These are phyloP conservation scores for Helobdella robusta DNA, from an alignment of 2,888 invertebrate species.

Conservation along the genomic window DNA sequence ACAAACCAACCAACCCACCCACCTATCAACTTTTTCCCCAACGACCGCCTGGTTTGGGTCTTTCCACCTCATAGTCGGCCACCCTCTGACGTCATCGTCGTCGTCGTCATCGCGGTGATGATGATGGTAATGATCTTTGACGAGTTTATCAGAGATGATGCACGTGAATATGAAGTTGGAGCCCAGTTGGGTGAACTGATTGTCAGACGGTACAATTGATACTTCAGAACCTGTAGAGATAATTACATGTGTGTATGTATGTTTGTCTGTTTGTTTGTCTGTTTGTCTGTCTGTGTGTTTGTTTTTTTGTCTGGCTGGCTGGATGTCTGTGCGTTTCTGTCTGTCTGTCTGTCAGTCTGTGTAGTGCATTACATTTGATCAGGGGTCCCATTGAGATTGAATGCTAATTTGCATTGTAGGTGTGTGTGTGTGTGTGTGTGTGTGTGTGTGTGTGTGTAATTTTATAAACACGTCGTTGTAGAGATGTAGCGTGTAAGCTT, in stretches of 20 bases:
- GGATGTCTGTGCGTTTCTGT: neutral
- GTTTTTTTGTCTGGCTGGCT: too few relatives aligned
- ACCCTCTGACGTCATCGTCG: too few relatives aligned
- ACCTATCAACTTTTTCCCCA: slow-evolving; percentile 10
- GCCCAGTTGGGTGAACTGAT: slow-evolving; percentile 22
- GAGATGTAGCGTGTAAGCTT: too few relatives aligned
- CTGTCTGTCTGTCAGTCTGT: neutral
- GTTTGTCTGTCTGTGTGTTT: neutral
- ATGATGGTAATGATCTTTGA: neutral
- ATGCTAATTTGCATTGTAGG: neutral
- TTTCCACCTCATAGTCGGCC: slow-evolving; percentile 15
- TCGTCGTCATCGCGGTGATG: neutral
- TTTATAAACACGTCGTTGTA: too few relatives aligned
- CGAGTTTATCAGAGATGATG: neutral
- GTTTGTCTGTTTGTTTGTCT: neutral
- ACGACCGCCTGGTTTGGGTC: slow-evolving; percentile 21
- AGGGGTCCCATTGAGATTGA: too few relatives aligned
- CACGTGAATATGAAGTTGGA: slow-evolving; percentile 26
- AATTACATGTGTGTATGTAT: neutral
- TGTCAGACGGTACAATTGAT: slow-evolving; percentile 6
- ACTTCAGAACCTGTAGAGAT: neutral
- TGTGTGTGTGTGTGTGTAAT: neutral
- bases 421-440: neutral
- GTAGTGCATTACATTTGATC: too few relatives aligned
- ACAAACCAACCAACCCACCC: neutral